A percentile compares a stretch with the other conserved stretches of the same genome.
phyloP scores from a whole-genome alignment of 2,113 vertebrate genomes.

The Eulemur macaco region DNA sequence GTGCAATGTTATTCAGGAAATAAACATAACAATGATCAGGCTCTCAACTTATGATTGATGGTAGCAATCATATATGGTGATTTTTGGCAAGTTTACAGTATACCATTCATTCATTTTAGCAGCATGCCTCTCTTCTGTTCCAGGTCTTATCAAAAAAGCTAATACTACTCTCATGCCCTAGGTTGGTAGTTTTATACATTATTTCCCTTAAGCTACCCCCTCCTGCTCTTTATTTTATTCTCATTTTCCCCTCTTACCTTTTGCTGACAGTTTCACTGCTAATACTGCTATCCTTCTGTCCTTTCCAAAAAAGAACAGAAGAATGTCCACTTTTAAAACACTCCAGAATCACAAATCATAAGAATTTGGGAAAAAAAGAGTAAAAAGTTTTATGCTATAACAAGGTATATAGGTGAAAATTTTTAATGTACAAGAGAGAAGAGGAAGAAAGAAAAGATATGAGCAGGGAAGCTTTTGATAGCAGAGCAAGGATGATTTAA shows the following conservation, averaged over 20 bases:
- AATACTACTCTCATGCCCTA: not conserved
- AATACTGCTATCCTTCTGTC: not conserved
- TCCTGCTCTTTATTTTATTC: constrained; percentile 10
- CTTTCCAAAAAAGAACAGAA: constrained; percentile 36
- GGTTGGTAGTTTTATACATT: not conserved
- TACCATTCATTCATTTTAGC: constrained; percentile 30
- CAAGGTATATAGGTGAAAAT: not conserved
- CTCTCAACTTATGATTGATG: constrained; percentile 4
- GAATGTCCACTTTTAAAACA: not conserved
- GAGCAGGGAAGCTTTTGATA: not conserved
- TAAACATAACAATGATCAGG: not conserved
- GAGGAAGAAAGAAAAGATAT: not conserved
- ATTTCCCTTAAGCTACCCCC: not conserved
- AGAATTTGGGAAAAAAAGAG: not conserved
- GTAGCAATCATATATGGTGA: not conserved
- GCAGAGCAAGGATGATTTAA: not conserved
- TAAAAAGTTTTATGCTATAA: not conserved
- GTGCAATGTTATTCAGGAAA: constrained; percentile 29
- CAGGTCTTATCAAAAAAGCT: not conserved
- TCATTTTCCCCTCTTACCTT: not conserved
- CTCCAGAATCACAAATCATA: constrained; percentile 34
- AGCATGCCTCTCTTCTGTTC: not conserved
- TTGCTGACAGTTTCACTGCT: not conserved
- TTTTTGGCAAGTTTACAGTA: not conserved
- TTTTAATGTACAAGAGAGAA: not conserved